These are phyloP conservation scores for Drusus annulatus DNA, from an alignment of 1,140 invertebrate species.

Conservation along the genomic window DNA sequence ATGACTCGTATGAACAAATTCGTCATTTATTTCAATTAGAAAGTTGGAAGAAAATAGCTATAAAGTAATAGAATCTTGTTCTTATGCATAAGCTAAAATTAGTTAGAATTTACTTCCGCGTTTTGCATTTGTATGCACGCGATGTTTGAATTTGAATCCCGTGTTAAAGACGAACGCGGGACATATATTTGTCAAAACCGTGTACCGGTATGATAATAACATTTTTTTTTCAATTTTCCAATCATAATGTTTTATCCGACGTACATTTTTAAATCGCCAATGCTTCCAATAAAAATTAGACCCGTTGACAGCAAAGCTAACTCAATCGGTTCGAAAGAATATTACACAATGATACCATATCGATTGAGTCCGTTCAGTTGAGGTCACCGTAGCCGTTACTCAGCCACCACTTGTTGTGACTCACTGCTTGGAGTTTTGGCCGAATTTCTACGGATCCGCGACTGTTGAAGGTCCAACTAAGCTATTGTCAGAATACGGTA, in stretches of 20 bases:
- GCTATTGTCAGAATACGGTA: neutral
- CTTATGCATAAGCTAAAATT: neutral
- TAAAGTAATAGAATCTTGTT: neutral
- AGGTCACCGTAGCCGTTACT: conserved; percentile 34
- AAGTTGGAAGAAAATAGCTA: neutral
- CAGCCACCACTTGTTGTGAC: conserved; percentile 13
- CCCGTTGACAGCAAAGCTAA: neutral
- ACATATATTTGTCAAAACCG: neutral
- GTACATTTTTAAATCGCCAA: neutral
- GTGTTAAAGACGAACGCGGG: neutral
- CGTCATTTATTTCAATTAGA: neutral
- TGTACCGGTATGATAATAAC: neutral
- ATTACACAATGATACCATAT: conserved; percentile 26
- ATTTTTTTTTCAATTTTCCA: neutral
- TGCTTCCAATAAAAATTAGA: neutral
- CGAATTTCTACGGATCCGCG: conserved; percentile 36
- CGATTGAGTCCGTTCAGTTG: conserved; percentile 21
- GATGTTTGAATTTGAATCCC: neutral
- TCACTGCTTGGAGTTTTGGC: conserved; percentile 22
- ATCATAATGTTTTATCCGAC: neutral
- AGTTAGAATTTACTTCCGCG: conserved; percentile 7
- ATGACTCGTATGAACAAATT: neutral
- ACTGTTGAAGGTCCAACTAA: conserved; percentile 12
- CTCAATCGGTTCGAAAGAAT: neutral
- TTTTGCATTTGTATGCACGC: neutral